Conservation (phyloP, 2,888 invertebrate genomes). For the Latrodectus elegans region DNA sequence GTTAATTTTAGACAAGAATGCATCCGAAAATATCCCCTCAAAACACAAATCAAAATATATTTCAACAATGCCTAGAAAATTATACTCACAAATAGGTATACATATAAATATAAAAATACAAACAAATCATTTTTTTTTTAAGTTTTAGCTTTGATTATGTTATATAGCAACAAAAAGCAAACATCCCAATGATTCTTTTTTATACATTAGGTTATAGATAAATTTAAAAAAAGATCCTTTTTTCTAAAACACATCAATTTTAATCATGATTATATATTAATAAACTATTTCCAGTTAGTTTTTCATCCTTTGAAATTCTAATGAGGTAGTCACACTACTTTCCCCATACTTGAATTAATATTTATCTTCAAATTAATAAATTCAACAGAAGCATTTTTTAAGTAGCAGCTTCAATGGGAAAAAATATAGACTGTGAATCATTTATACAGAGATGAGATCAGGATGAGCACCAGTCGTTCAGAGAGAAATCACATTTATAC, state of each 20-base stretch:
- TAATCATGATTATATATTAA: not conserved
- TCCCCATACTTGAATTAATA: not conserved
- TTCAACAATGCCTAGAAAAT: too few relatives aligned
- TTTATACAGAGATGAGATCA: conserved; percentile 66
- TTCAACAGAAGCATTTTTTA: conserved; percentile 3
- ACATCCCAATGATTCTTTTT: too few relatives aligned
- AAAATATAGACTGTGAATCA: conserved; percentile 1
- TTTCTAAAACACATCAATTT: not conserved
- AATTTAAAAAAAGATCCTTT: not conserved
- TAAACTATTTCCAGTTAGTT: not conserved
- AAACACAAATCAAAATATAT: too few relatives aligned
- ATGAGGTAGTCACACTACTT: not conserved
- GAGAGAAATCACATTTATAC: conserved; percentile 38
- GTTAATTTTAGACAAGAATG: too few relatives aligned
- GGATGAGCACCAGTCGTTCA: conserved; percentile 62
- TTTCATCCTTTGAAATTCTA: not conserved
- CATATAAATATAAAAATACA: too few relatives aligned
- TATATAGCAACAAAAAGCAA: too few relatives aligned
- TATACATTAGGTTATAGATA: too few relatives aligned
- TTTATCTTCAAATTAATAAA: not conserved
- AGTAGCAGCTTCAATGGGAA: conserved; percentile 5
- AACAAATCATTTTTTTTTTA: too few relatives aligned
- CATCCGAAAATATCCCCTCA: too few relatives aligned
- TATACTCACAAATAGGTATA: too few relatives aligned
- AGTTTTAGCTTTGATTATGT: too few relatives aligned